Base-by-base conservation (phyloP, 2,888 invertebrate genomes). In the Ametastegia equiseti region DNA sequence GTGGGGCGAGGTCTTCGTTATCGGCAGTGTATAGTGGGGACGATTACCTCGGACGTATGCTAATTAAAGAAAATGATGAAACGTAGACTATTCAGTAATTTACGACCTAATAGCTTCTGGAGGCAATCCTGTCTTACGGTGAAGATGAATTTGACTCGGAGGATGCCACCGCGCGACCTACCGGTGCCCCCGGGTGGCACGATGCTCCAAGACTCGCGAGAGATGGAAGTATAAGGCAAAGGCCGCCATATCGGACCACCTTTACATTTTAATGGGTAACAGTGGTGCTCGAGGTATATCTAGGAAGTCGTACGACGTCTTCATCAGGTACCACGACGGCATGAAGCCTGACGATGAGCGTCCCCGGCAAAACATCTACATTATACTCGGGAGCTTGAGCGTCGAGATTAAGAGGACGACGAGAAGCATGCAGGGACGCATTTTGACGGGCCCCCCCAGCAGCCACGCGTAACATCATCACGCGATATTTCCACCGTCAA, bases 231-330 rank as follows among this genome's bases (percentile, higher is more conserved):
- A 36, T 50, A 45, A 54, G 75, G 75, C 50, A 54, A 75, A 75
- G 75, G 75, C 75, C 54, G 75, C 75, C 75, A 75, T 75, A 75
- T 75, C 75, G 75, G 75, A 75, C 80, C 80, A 73, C 80, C 73
- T 80, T 80, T 80, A 73, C 80, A 33, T 80, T 80, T 73, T 80
- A 80, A 80, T 80, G 80, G 80, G 71, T 54, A 45, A 60, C 80
- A 73, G 80, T 80, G 80, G 80, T 80, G 50, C 80, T 80, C 80
- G 75, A 19, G 9, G 75, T 75, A 33, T 9, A 75, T 75, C 75
- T 75, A 75, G 75, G 75, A 75, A 50, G 75, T 75, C 54, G 54
- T 36, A 9, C 50, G 75, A 36, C 75, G 75, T 75, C 75, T 75
- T 50, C 75, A 75, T 75, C 73, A 36, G 33, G 19, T 30, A 36